phyloP scores from a whole-genome alignment of 2,797 vertebrate species.

The Ctenopoma multispine region DNA sequence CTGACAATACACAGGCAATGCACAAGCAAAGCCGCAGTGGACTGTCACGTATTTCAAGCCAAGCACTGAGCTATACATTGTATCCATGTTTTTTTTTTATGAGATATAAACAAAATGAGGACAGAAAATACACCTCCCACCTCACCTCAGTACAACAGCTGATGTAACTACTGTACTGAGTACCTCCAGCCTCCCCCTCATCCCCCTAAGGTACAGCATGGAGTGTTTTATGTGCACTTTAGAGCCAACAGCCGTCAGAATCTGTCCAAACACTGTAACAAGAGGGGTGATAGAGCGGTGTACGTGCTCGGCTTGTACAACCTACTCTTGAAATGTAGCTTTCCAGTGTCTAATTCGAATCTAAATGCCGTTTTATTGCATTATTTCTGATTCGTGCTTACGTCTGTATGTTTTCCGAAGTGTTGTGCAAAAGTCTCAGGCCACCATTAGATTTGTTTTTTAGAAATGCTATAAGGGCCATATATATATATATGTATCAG shows the following conservation, averaged over 20 bases:
- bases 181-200: constrained; percentile 58
- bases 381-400: not conserved
- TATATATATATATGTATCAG: no score
- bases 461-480: no score
- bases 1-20: constrained; percentile 24
- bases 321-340: constrained; percentile 7
- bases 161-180: constrained; percentile 41
- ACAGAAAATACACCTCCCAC: constrained; percentile 46
- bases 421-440: no score
- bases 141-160: constrained; percentile 50
- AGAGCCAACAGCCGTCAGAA: constrained; percentile 55
- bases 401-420: no score
- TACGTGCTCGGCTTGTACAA: constrained; percentile 15
- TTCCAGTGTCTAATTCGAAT: constrained; percentile 10
- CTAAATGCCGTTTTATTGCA: constrained; percentile 4
- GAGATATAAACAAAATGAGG: constrained; percentile 40
- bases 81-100: constrained; percentile 40
- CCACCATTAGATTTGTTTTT: no score
- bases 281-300: constrained; percentile 28
- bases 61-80: constrained; percentile 22
- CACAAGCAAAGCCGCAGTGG: constrained; percentile 3
- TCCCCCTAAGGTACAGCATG: constrained; percentile 52
- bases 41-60: constrained; percentile 36
- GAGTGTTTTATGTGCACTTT: constrained; percentile 60
- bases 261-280: constrained; percentile 42